phyloP scores from a whole-genome alignment of 1,140 invertebrate species.

The Neotoxoptera formosana region DNA sequence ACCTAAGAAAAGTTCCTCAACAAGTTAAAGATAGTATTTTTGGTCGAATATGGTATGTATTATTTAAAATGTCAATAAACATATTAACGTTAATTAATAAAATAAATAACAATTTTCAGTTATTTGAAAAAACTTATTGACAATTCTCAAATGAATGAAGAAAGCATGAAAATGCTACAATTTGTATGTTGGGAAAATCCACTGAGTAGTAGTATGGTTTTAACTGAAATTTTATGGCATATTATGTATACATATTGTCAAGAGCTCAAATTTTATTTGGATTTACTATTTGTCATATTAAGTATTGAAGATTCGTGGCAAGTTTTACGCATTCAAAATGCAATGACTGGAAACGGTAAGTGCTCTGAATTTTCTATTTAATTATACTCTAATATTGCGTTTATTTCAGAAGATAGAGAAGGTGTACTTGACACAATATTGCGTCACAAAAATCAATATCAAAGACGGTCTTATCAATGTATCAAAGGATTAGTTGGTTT shows the following conservation, averaged over 20 bases:
- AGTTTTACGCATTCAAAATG: constrained; percentile 89
- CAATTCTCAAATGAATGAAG: constrained; percentile 89
- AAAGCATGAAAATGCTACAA: constrained; percentile 86
- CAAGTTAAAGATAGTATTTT: constrained; percentile 55
- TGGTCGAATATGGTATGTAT: constrained; percentile 57
- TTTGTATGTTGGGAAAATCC: constrained; percentile 98
- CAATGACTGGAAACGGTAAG: constrained; percentile 76
- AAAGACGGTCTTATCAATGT: constrained; percentile 96
- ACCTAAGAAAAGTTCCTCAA: constrained; percentile 56
- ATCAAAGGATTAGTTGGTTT: constrained; percentile 93
- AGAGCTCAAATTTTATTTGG: constrained; percentile 90
- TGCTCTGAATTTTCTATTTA: constrained; percentile 27
- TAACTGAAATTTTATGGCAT: constrained; percentile 91
- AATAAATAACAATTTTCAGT: constrained; percentile 64
- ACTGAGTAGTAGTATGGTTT: constrained; percentile 84
- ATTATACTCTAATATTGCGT: constrained; percentile 60
- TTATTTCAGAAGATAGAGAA: constrained; percentile 89
- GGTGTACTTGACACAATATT: constrained; percentile 93
- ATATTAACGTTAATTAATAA: background rate
- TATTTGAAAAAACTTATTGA: constrained; percentile 97
- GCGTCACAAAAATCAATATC: constrained; percentile 91
- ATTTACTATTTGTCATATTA: constrained; percentile 85
- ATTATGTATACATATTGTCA: constrained; percentile 95
- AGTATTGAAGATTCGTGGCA: constrained; percentile 96
- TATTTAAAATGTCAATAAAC: background rate